These are phyloP conservation scores for Smutsia temminckii DNA, from an alignment of 2,797 vertebrate genomes.

Conservation along the genomic window DNA sequence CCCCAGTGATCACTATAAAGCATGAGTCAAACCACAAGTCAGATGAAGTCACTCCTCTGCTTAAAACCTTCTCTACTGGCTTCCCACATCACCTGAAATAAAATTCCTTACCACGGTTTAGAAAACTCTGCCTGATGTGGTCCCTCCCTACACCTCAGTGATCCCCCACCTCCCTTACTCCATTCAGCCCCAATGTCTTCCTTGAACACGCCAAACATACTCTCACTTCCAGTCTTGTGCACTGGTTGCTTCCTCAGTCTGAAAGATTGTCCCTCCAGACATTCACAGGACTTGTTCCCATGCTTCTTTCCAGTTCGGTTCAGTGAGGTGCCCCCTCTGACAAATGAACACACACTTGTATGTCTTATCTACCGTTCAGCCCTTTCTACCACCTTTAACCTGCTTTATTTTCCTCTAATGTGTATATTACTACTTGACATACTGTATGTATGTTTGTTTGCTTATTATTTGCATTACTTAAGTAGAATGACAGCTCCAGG, in stretches of 20 bases:
- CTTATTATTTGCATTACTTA: slow-evolving; percentile 2
- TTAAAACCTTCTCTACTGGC: background rate
- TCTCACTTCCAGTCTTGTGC: background rate
- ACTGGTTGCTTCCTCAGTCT: background rate
- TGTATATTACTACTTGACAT: background rate
- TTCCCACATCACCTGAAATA: background rate
- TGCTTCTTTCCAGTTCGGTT: background rate
- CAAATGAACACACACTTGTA: background rate
- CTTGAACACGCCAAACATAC: background rate
- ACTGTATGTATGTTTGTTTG: background rate
- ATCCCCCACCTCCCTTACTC: background rate
- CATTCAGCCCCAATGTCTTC: background rate
- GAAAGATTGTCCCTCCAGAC: background rate
- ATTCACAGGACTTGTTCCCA: background rate
- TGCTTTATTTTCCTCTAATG: background rate
- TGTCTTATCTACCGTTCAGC: background rate
- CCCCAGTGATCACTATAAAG: background rate
- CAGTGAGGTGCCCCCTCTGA: background rate
- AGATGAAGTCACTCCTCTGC: background rate
- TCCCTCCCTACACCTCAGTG: background rate
- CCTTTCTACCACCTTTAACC: background rate
- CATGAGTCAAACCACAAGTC: background rate
- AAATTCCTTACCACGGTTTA: background rate
- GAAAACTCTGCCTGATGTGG: background rate
- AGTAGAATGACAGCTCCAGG: background rate